Percentiles rank a stretch among this genome's conserved stretches.
Conservation (phyloP, 92 coral and sea anemone genomes). For the Muricea muricata region DNA sequence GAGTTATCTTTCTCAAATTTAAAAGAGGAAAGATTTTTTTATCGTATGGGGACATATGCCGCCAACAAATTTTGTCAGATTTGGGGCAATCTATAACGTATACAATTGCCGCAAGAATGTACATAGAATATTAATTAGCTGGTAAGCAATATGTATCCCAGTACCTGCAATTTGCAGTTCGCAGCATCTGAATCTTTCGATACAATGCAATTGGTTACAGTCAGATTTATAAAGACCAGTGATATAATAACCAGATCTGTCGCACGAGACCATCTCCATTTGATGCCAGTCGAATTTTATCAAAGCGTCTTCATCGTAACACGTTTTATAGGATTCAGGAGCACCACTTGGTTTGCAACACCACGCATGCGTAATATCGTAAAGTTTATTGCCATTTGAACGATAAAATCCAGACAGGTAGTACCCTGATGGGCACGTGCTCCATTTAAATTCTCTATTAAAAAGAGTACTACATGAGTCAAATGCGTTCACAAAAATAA, state of each 20-base stretch:
- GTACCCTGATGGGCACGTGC: conserved; percentile 1
- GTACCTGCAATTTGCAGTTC: no score
- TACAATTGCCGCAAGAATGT: no score
- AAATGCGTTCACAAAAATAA: no score
- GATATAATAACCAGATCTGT: neutral
- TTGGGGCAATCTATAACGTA: no score
- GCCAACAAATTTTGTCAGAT: no score
- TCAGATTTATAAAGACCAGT: neutral
- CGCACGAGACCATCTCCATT: neutral
- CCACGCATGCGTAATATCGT: neutral
- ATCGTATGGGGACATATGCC: no score
- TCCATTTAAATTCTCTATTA: neutral
- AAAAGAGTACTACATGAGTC: no score
- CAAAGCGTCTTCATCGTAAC: conserved; percentile 5
- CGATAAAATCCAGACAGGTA: conserved; percentile 1
- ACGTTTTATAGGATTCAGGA: neutral
- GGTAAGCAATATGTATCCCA: no score
- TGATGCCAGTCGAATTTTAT: neutral
- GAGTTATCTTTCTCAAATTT: no score
- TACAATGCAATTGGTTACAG: neutral
- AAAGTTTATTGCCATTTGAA: neutral
- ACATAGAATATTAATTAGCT: no score
- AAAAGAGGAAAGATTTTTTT: no score
- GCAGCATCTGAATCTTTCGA: conserved; percentile 4
- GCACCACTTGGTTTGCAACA: neutral